Evolutionary conservation across 2,113 vertebrate genomes (phyloP).

Genomic region (Pungitius pungitius): DNA sequence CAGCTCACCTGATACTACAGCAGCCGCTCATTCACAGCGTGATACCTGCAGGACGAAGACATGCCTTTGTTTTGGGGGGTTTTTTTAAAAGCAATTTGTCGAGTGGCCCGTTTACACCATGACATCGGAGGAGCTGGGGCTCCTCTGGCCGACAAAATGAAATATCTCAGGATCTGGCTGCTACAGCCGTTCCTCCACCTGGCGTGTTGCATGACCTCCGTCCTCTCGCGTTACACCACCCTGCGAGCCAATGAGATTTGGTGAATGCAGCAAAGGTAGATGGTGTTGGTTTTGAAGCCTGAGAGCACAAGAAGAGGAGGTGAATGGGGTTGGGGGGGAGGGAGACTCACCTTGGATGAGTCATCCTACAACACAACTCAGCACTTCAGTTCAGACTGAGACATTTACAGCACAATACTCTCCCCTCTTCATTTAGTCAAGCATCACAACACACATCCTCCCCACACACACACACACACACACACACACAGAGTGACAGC

Average conservation of each 20-base stretch:
- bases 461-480: not conserved
- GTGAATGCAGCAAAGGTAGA: conserved; percentile 16
- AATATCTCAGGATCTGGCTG: conserved; percentile 8
- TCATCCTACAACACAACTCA: conserved; percentile 55
- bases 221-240: conserved; percentile 5
- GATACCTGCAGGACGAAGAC: conserved; percentile 40
- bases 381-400: conserved; percentile 28
- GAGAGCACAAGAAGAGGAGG: conserved; percentile 20
- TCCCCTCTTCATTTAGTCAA: conserved; percentile 27
- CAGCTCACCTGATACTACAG: conserved; percentile 41
- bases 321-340: conserved; percentile 13
- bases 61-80: conserved; percentile 14
- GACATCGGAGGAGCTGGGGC: conserved; percentile 27
- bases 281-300: conserved; percentile 16
- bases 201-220: conserved; percentile 21
- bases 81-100: conserved; percentile 31
- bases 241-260: not conserved
- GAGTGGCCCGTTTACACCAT: conserved; percentile 22
- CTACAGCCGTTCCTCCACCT: conserved; percentile 23
- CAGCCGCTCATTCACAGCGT: conserved; percentile 12
- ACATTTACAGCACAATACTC: conserved; percentile 33
- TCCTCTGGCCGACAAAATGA: conserved; percentile 33
- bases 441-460: conserved; percentile 39
- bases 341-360: conserved; percentile 62
- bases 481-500: conserved; percentile 31